A percentile compares a stretch with the other conserved stretches of the same genome.
These are phyloP conservation scores for Saimiri boliviensis DNA, from an alignment of 2,113 vertebrate genomes.

Conservation along the genomic window DNA sequence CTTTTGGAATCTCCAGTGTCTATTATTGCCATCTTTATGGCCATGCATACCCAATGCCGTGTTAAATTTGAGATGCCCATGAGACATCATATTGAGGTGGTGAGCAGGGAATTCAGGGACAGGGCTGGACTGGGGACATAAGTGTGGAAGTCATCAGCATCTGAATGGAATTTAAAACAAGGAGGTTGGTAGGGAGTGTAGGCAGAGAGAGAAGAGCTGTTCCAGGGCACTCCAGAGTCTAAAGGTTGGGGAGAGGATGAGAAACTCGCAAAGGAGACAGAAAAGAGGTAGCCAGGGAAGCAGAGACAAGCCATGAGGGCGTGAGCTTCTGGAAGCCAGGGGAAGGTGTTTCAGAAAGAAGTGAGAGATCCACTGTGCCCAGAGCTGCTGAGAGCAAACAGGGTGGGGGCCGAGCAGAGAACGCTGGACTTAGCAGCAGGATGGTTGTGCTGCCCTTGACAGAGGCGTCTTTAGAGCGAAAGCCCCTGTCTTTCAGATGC, in stretches of 20 bases:
- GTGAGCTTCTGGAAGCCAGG: background rate
- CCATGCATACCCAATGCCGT: too few relatives aligned
- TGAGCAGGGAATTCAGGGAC: background rate
- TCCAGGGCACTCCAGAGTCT: background rate
- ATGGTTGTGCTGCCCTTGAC: background rate
- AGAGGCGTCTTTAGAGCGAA: background rate
- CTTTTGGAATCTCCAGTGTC: too few relatives aligned
- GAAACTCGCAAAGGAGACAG: background rate
- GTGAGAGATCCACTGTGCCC: background rate
- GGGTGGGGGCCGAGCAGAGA: background rate
- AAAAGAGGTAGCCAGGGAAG: background rate
- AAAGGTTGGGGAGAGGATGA: background rate
- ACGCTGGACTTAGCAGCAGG: rapidly evolving
- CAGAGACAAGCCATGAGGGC: background rate
- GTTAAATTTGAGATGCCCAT: background rate
- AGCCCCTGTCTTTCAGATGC: background rate
- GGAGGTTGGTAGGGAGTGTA: background rate
- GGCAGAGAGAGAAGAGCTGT: background rate
- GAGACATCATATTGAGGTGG: too few relatives aligned
- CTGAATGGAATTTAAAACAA: rapidly evolving
- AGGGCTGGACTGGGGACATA: background rate
- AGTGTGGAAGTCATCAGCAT: rapidly evolving
- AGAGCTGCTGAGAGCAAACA: background rate
- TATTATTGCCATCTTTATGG: too few relatives aligned
- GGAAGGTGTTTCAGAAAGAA: background rate